Evolutionary conservation across 2,888 invertebrate genomes (phyloP), one percentile per base, ranked within the genome.

Genomic region (Bhutanitis thaidina): DNA sequence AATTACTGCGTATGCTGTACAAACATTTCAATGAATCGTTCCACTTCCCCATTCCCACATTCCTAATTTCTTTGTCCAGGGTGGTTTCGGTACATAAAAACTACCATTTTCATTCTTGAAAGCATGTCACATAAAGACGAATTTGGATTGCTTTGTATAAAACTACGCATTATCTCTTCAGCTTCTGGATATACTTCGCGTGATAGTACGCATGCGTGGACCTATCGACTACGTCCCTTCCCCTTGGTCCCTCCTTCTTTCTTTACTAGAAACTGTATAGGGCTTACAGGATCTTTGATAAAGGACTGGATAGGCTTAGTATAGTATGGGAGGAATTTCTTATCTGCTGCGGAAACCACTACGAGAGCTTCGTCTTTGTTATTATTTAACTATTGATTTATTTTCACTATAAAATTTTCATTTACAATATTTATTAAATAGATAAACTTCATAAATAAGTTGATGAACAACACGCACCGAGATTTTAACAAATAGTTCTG

Each of bases 241-340:
- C 16, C 41, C 15, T 5, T 5, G 30, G 30, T 35, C n/a, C 27
- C 35, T 38, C 39, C 35, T 32, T 38, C 38, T 34, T 35, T n/a
- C 27, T 50, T n/a, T 38, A 15, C 44, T 50, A 44, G 44, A 44
- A 43, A 34, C 50, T 44, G 34, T 44, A 50, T 44, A 50, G 50
- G 44, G 50, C 50, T 44, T 50, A 39, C 34, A 50, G 50, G 50
- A 50, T 50, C 7, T 44, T 43, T 35, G 50, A 50, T 44, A 44
- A 43, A 49, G 49, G 14, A 38, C 50, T 32, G 32, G 14, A 44
- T 44, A 43, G 15, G 20, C 36, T 37, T 38, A 25, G 45, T 27
- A 47, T 32, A 40, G 15, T 8, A 16, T 20, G 37, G 13, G 13
- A 30, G 30, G 43, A 35, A 44, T 44, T 39, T 49, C 43, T 43